These are phyloP conservation scores for Acronicta psi DNA, from an alignment of 2,888 invertebrate species.

Conservation along the genomic window DNA sequence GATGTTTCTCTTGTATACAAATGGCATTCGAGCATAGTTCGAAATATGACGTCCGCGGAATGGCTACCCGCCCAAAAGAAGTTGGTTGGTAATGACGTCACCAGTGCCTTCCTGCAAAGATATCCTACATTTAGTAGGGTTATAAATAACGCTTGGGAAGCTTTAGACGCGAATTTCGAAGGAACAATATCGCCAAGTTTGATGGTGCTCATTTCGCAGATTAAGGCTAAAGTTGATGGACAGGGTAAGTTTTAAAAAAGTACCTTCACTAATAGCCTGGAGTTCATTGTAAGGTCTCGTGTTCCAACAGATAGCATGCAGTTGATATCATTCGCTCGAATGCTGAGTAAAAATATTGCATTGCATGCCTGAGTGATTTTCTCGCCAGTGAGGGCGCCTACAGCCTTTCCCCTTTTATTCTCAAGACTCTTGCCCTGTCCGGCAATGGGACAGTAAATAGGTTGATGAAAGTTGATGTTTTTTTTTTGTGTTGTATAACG, in stretches of 20 bases:
- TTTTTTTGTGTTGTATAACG: background rate
- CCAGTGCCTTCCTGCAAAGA: slow-evolving; percentile 87
- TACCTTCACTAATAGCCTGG: no score
- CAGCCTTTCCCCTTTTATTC: no score
- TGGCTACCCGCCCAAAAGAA: slow-evolving; percentile 88
- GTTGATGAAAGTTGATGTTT: background rate
- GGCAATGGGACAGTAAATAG: no score
- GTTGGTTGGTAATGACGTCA: slow-evolving; percentile 78
- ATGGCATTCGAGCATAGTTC: slow-evolving; percentile 90
- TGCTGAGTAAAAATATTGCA: no score
- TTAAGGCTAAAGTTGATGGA: slow-evolving; percentile 84
- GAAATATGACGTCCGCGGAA: slow-evolving; percentile 88
- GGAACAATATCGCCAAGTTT: slow-evolving; percentile 88
- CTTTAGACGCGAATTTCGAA: slow-evolving; percentile 88
- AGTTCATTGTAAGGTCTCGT: no score
- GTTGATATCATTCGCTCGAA: no score
- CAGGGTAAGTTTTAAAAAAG: slow-evolving; percentile 67
- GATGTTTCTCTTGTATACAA: slow-evolving; percentile 89
- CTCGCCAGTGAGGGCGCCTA: no score
- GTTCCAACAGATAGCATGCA: no score
- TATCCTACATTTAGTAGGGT: slow-evolving; percentile 89
- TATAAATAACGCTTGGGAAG: slow-evolving; percentile 84
- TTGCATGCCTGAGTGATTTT: no score
- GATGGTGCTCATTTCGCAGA: slow-evolving; percentile 87
- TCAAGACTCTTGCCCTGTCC: no score